phyloP scores from a whole-genome alignment of 2,797 vertebrate species.

The Xerus rutilus region DNA sequence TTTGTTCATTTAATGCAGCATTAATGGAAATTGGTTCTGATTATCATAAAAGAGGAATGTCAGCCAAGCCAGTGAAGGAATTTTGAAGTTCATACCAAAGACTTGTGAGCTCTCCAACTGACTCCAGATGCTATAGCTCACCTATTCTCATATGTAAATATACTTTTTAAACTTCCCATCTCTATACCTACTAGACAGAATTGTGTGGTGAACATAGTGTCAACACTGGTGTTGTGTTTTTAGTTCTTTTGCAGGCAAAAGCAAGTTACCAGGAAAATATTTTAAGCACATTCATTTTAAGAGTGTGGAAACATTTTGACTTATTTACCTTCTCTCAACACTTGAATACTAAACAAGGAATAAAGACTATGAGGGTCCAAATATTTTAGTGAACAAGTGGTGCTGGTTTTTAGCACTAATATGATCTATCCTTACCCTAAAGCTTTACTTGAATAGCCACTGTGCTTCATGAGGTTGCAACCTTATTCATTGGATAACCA shows the following conservation, averaged over 20 bases:
- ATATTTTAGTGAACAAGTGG: not conserved
- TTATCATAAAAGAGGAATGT: not conserved
- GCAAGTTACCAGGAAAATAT: not conserved
- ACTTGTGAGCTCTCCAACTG: not conserved
- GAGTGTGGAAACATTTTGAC: not conserved
- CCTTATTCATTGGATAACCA: conserved; percentile 8
- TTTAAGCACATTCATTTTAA: not conserved
- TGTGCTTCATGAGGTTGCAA: conserved; percentile 14
- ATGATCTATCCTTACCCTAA: not conserved
- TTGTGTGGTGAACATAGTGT: not conserved
- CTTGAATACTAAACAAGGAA: not conserved
- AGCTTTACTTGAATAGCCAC: not conserved
- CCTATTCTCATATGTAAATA: not conserved
- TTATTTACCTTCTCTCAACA: not conserved
- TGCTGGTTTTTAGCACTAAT: not conserved
- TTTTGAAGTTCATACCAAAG: not conserved
- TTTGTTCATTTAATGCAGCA: not conserved
- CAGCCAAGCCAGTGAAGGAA: not conserved
- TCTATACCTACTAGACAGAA: not conserved
- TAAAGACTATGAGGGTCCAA: not conserved
- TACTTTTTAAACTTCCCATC: not conserved
- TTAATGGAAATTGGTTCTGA: not conserved
- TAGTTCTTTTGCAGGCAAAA: not conserved
- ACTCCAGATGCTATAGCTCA: not conserved
- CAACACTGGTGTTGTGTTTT: not conserved